Conservation (phyloP, 37 sponge, comb jelly and placozoan species). For the Petrosia ficiformis region DNA sequence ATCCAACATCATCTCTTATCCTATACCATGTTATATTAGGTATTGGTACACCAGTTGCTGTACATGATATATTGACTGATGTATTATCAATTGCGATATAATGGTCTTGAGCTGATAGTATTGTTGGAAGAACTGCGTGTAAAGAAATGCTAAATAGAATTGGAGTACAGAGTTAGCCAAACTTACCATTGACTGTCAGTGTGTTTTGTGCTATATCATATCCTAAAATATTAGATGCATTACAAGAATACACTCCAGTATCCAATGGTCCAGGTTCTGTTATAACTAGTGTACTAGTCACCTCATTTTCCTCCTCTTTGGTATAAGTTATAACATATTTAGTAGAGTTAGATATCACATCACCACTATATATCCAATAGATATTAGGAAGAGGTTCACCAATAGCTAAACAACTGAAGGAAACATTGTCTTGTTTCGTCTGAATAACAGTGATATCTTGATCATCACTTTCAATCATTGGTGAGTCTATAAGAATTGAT, state of each 20-base stretch:
- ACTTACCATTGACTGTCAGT: slow-evolving; percentile 50
- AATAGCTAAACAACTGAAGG: slow-evolving; percentile 28
- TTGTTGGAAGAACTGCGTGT: no score
- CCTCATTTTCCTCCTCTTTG: not conserved
- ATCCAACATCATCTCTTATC: no score
- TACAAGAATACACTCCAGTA: slow-evolving; percentile 48
- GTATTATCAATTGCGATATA: slow-evolving; percentile 9
- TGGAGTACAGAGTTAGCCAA: no score
- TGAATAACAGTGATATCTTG: not conserved
- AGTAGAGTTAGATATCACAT: not conserved
- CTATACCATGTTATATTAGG: slow-evolving; percentile 68
- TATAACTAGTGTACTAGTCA: slow-evolving; percentile 29
- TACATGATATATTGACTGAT: slow-evolving; percentile 35
- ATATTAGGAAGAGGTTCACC: slow-evolving; percentile 33
- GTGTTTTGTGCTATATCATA: slow-evolving; percentile 1
- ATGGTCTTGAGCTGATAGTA: slow-evolving; percentile 10
- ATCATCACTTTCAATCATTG: not conserved
- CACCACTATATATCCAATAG: slow-evolving; percentile 16
- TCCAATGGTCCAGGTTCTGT: slow-evolving; percentile 12
- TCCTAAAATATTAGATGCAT: slow-evolving; percentile 35
- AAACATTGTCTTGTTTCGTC: not conserved
- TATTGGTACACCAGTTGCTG: slow-evolving; percentile 40
- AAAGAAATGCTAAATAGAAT: no score
- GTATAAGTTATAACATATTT: not conserved
- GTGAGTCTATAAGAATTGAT: not conserved